A percentile compares a stretch with the other conserved stretches of the same genome.
Conservation (phyloP, 2,888 invertebrate genomes). For the Eumacrocentrus americanus region DNA sequence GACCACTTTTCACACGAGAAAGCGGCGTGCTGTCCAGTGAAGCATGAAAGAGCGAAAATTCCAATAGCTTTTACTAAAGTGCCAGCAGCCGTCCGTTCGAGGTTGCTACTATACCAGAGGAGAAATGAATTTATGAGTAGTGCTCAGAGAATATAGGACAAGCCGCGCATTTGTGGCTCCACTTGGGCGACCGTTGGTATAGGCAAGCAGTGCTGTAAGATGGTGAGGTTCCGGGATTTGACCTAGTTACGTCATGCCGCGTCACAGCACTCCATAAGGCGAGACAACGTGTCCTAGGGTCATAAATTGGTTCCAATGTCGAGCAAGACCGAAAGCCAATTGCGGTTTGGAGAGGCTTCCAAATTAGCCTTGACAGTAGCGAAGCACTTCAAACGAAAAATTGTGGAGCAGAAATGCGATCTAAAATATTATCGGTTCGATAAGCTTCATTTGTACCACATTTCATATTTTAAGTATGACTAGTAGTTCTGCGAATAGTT, state of each 20-base stretch:
- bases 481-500: too few relatives aligned
- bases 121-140: constrained; percentile 2
- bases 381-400: not conserved
- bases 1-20: too few relatives aligned
- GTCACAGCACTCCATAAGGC: constrained; percentile 45
- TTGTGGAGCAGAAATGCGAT: not conserved
- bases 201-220: constrained; percentile 32
- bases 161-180: constrained; percentile 32
- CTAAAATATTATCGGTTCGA: not conserved
- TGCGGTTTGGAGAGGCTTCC: not conserved
- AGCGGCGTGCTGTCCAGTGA: too few relatives aligned
- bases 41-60: not conserved
- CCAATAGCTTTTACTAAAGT: too few relatives aligned
- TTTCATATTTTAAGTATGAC: too few relatives aligned
- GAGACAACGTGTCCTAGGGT: constrained; percentile 48
- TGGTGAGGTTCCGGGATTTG: constrained; percentile 39
- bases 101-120: too few relatives aligned
- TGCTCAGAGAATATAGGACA: constrained; percentile 3
- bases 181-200: constrained; percentile 18
- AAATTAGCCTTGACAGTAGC: not conserved
- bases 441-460: too few relatives aligned
- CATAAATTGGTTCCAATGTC: constrained; percentile 53
- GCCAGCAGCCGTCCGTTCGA: too few relatives aligned
- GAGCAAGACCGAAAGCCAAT: constrained; percentile 10
- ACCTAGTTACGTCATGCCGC: constrained; percentile 53